A percentile compares a stretch with the other conserved stretches of the same genome.
phyloP scores from a whole-genome alignment of 2,888 invertebrate genomes.

The Strigamia maritima region DNA sequence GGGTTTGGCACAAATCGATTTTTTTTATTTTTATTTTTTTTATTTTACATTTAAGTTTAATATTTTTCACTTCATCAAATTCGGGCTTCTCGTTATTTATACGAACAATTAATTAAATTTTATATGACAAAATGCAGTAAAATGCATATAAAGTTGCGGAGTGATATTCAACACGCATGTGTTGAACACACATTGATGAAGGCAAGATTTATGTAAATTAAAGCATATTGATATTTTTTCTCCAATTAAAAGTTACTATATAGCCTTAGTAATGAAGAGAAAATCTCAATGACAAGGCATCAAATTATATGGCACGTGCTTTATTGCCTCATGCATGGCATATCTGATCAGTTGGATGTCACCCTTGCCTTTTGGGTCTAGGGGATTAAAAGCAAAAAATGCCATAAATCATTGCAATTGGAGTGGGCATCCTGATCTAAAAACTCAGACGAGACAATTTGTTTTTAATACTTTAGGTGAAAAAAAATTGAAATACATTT shows the following conservation, averaged over 20 bases:
- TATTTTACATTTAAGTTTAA: background rate
- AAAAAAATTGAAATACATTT: background rate
- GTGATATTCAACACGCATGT: too few relatives aligned
- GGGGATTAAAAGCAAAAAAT: slow-evolving; percentile 13
- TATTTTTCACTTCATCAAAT: too few relatives aligned
- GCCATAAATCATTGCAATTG: slow-evolving; percentile 15
- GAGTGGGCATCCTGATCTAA: background rate
- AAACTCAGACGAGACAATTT: background rate
- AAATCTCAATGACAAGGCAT: slow-evolving; percentile 18
- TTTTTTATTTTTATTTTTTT: background rate
- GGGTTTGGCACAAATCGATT: background rate
- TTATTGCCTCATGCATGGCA: background rate
- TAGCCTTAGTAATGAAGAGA: background rate
- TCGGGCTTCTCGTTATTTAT: too few relatives aligned
- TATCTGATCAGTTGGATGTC: slow-evolving; percentile 9
- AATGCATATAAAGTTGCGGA: too few relatives aligned
- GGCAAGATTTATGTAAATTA: too few relatives aligned
- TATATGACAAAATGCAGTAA: background rate
- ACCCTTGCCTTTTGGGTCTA: background rate
- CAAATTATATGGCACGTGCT: slow-evolving; percentile 19
- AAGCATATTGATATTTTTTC: background rate
- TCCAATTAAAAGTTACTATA: slow-evolving; percentile 6
- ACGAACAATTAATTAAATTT: background rate
- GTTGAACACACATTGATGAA: too few relatives aligned
- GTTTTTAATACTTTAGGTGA: background rate